A percentile compares a stretch with the other conserved stretches of the same genome.
Conservation (phyloP, 2,113 vertebrate species). For the Notothenia rossii region DNA sequence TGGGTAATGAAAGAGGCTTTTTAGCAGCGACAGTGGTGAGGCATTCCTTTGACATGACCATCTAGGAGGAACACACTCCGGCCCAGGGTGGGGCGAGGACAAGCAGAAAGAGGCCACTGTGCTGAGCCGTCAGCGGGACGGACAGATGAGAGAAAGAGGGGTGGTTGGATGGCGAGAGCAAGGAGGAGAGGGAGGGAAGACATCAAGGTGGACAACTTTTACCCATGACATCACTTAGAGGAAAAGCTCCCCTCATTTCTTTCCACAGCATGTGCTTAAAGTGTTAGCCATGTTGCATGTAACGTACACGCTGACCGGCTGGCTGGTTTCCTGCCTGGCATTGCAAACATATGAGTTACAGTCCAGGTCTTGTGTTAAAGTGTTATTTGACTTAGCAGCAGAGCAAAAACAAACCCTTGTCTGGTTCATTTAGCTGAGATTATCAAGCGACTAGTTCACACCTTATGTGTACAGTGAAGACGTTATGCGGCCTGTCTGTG, state of each 20-base stretch:
- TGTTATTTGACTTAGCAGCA: constrained; percentile 49
- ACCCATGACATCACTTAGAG: constrained; percentile 76
- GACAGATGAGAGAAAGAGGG: constrained; percentile 33
- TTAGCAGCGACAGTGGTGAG: constrained; percentile 52
- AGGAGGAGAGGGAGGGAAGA: constrained; percentile 22
- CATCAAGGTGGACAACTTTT: constrained; percentile 35
- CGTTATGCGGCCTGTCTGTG: constrained; percentile 38
- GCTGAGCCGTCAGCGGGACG: constrained; percentile 58
- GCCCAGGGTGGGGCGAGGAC: constrained; percentile 61
- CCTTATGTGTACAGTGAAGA: constrained; percentile 31
- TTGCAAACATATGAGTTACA: constrained; percentile 9
- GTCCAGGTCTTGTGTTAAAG: constrained; percentile 35
- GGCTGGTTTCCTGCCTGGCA: constrained; percentile 42
- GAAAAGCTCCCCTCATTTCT: constrained; percentile 30
- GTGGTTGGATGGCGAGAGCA: constrained; percentile 23
- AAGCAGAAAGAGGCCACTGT: constrained; percentile 79
- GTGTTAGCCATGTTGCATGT: constrained; percentile 45
- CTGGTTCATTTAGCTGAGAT: constrained; percentile 51
- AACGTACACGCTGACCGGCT: constrained; percentile 33
- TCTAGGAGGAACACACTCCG: constrained; percentile 68
- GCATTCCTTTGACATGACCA: constrained; percentile 82
- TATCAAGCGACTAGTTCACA: constrained; percentile 42
- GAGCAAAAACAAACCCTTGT: constrained; percentile 55
- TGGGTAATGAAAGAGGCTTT: constrained; percentile 77
- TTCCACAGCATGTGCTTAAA: constrained; percentile 43